phyloP scores from a whole-genome alignment of 2,888 invertebrate genomes.

The Stenchaetothrips biformis region DNA sequence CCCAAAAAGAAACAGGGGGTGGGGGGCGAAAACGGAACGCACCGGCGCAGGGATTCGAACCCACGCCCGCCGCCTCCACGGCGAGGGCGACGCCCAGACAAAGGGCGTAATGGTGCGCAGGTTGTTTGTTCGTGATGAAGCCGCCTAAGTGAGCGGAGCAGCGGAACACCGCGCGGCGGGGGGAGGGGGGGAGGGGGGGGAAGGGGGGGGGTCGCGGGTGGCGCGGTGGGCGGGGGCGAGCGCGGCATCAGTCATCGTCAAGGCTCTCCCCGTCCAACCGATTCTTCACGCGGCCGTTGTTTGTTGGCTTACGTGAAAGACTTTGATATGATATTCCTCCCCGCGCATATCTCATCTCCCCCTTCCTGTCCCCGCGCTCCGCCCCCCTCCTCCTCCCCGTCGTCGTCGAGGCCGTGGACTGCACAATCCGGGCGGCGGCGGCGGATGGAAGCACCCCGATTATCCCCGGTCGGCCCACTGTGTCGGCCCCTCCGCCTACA shows the following conservation, averaged over 20 bases:
- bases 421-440: neutral
- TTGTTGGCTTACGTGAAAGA: neutral
- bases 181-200: too few relatives aligned
- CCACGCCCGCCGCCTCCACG: neutral
- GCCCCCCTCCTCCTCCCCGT: neutral
- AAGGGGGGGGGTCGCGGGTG: neutral
- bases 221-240: too few relatives aligned
- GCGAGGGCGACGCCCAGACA: neutral
- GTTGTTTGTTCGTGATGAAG: conserved; percentile 19
- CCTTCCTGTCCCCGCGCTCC: neutral
- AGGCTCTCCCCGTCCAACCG: neutral
- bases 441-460: neutral
- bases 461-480: neutral
- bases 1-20: too few relatives aligned
- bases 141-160: conserved; percentile 3
- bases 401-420: too few relatives aligned
- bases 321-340: neutral
- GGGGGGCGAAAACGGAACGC: too few relatives aligned
- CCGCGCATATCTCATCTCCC: neutral
- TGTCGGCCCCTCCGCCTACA: neutral
- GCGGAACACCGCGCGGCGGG: too few relatives aligned
- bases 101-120: conserved; percentile 12
- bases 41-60: too few relatives aligned
- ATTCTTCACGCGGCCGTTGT: neutral
- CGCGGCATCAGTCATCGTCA: conserved; percentile 14